Evolutionary conservation across 30 jellyfish, hydroid and myxozoan genomes (phyloP), one percentile per base, ranked within the genome.

Genomic region (Aurelia coerulea): DNA sequence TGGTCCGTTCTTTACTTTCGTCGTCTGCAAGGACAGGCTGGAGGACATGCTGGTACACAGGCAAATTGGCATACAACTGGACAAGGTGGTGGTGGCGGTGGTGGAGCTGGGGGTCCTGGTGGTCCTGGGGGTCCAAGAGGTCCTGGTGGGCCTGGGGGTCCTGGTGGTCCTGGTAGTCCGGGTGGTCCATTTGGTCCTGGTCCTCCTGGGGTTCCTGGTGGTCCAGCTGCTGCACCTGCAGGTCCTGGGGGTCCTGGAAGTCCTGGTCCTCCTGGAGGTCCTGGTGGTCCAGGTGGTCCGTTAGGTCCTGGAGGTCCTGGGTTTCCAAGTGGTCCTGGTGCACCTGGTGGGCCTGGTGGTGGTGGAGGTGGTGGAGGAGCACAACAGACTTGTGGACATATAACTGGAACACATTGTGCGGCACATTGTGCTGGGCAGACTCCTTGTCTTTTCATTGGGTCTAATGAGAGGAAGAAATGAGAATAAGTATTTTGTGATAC

Each of bases 291-390:
- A 5, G 97, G 97, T 65, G 99, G 99, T 87, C 99, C 99, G 83
- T 96, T 90, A 5, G 99, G 99, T 96, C 99, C 99, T 46, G 96
- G 84, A 51, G 97, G 96, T 88, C 99, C 99, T 76, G 98, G 98
- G 58, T 97, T 96, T 85, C 99, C 99, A 90, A 76, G 88, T 53
- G 99, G 99, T 91, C 99, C 99, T 88, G 97, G 98, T 69, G 99
- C 91, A 32, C 99, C 99, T 86, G 99, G 98, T 91, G 99, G 99
- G 90, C 98, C 98, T 76, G 99, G 99, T 91, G 99, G 99, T 78
- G 98, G 99, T 85, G 99, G 98, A 73, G 99, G 99, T 41, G 98
- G 99, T 49, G 99, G 98, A 86, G 99, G 99, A 37, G 88, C 93
- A 62, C 88, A 73, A 71, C 93, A 84, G 4, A 73, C 87, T 73